Percentiles rank a stretch among this genome's conserved stretches.
Evolutionary conservation across 30 jellyfish, hydroid and myxozoan species (phyloP).

Genomic region (Aurelia aurita): DNA sequence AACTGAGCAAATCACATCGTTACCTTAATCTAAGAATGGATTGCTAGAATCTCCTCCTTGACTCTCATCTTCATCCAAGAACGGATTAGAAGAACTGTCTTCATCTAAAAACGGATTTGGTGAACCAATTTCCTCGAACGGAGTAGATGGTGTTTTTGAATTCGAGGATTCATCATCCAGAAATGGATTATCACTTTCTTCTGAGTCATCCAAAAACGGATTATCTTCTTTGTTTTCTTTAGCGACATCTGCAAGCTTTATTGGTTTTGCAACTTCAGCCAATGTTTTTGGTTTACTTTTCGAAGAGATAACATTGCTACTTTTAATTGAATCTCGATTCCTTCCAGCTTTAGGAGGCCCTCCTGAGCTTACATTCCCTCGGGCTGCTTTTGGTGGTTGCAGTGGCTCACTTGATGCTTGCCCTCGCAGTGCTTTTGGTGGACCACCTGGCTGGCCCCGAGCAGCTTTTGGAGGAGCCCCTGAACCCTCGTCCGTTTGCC

Average conservation of each 20-base stretch:
- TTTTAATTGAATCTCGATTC: not conserved
- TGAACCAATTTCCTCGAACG: constrained; percentile 24
- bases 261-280: constrained; percentile 23
- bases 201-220: constrained; percentile 67
- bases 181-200: constrained; percentile 67
- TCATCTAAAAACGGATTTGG: not conserved
- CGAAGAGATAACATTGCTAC: constrained; percentile 12
- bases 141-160: constrained; percentile 45
- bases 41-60: constrained; percentile 35
- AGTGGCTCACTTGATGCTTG: constrained; percentile 4
- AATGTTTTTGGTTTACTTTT: constrained; percentile 8
- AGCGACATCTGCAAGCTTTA: constrained; percentile 19
- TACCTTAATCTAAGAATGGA: constrained; percentile 40
- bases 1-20: not conserved
- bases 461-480: constrained; percentile 26
- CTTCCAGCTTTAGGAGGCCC: constrained; percentile 8
- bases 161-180: constrained; percentile 58
- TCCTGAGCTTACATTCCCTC: constrained; percentile 1
- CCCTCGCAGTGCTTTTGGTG: constrained; percentile 20
- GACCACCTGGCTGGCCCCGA: constrained; percentile 2
- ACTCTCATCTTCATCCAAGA: constrained; percentile 53
- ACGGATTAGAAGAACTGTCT: constrained; percentile 64
- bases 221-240: constrained; percentile 13
- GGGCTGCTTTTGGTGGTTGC: constrained; percentile 34
- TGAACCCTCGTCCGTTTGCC: not conserved